phyloP scores from a whole-genome alignment of 2,888 invertebrate genomes.

The Ceramica pisi region DNA sequence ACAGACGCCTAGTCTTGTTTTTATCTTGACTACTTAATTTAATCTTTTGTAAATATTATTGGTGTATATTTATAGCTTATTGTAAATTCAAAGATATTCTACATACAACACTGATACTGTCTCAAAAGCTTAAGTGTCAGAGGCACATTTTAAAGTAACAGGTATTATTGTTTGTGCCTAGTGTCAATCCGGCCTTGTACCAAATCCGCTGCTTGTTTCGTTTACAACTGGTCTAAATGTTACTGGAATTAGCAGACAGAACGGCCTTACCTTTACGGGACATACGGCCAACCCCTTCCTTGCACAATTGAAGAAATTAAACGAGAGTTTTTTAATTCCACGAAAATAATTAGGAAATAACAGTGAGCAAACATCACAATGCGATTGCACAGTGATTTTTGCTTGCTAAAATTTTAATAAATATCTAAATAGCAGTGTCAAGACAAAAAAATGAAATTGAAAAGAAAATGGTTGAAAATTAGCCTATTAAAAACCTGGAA shows the following conservation, averaged over 20 bases:
- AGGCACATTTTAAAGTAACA: constrained; percentile 51
- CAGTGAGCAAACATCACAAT: too few species aligned
- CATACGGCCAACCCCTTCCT: constrained; percentile 55
- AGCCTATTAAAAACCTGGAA: constrained; percentile 36
- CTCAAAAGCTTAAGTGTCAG: constrained; percentile 21
- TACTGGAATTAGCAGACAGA: constrained; percentile 70
- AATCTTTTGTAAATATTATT: constrained; percentile 14
- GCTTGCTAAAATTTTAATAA: not conserved
- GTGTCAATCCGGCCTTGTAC: constrained; percentile 73
- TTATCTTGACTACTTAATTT: constrained; percentile 19
- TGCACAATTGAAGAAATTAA: not conserved
- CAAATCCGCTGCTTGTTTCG: constrained; percentile 69
- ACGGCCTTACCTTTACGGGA: constrained; percentile 62
- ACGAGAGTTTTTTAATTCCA: not conserved
- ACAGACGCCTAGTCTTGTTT: not conserved
- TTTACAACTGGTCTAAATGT: constrained; percentile 75
- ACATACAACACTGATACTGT: constrained; percentile 1
- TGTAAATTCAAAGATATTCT: constrained; percentile 22
- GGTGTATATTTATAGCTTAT: not conserved
- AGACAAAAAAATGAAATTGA: not conserved
- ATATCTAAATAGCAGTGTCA: not conserved
- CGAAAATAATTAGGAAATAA: not conserved
- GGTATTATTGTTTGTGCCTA: constrained; percentile 56
- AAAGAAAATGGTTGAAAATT: not conserved
- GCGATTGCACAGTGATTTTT: not conserved